Evolutionary conservation across 2,888 invertebrate species (phyloP), one percentile per base, ranked within the genome.

Genomic region (Leptogaster cylindrica): DNA sequence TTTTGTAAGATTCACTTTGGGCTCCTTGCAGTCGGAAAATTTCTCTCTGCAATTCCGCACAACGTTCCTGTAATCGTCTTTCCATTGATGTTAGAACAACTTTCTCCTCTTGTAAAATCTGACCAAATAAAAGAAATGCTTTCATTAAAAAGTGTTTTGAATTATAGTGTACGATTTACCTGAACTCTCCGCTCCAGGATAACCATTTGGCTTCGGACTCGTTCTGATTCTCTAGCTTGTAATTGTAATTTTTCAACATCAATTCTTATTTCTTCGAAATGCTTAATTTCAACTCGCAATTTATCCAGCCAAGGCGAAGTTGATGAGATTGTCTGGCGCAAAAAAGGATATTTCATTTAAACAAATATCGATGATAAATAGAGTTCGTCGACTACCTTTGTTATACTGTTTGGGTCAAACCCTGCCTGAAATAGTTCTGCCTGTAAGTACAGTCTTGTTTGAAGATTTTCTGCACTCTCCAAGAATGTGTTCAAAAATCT

Each of bases 371-470:
- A 8, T 64, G 10, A 4, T 28, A 23, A 65, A 46, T 10, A 31
- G 31, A 31, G 10, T 7, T 31, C 6, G 10, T 31, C 31, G 31
- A 44, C 71, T 72, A 83, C 83, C 78, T 84, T 83, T 36, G 81
- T 79, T 68, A 85, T 75, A 20, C 79, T 80, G 16, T 77, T 75
- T 2, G 83, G 78, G 67, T 91, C 90, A 73, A 92, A 88, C 7
- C 92, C 92, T 64, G 92, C 92, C 78, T 93, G 91, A 74, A 89
- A 90, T 70, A 93, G 78, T 79, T 92, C 92, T 0, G 92, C 92
- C 81, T 93, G 94, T 61, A 94, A 87, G 77, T 94, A 93, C 7
- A 95, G 83, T 69, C 89, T 86, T 71, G 89, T 87, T 75, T 93
- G 93, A 3, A 89, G 84, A 36, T 86, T 85, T 0, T 89, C 88